Conservation (phyloP, 2,113 vertebrate genomes). For the Megalops atlanticus region DNA sequence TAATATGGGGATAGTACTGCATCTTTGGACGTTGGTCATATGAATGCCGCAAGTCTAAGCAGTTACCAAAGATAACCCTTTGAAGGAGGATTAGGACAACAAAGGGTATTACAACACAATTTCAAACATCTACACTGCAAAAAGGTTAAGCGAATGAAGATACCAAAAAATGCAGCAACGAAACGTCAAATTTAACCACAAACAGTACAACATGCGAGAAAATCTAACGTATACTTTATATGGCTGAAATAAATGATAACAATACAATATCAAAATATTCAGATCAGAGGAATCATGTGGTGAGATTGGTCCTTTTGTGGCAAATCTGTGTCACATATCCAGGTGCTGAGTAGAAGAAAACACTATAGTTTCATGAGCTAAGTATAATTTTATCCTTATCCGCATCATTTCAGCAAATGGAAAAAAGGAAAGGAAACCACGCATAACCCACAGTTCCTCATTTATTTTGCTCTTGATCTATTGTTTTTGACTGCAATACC, state of each 20-base stretch:
- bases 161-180: too few relatives aligned
- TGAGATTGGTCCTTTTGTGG: background rate
- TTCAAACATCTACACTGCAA: too few relatives aligned
- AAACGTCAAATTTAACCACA: background rate
- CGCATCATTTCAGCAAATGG: background rate
- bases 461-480: background rate
- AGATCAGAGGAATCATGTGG: background rate
- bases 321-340: background rate
- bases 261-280: too few relatives aligned
- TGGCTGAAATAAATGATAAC: too few relatives aligned
- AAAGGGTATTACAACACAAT: background rate
- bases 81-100: background rate
- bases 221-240: too few relatives aligned
- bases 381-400: background rate
- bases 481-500: too few relatives aligned
- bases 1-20: too few relatives aligned
- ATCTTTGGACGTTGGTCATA: too few relatives aligned
- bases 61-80: too few relatives aligned
- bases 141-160: too few relatives aligned
- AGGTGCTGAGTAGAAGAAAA: background rate
- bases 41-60: too few relatives aligned
- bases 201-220: background rate
- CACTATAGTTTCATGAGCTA: background rate
- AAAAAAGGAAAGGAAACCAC: background rate
- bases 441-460: background rate